Evolutionary conservation across 2,797 vertebrate species (phyloP), one percentile per base, ranked within the genome.

Genomic region (Alauda arvensis): DNA sequence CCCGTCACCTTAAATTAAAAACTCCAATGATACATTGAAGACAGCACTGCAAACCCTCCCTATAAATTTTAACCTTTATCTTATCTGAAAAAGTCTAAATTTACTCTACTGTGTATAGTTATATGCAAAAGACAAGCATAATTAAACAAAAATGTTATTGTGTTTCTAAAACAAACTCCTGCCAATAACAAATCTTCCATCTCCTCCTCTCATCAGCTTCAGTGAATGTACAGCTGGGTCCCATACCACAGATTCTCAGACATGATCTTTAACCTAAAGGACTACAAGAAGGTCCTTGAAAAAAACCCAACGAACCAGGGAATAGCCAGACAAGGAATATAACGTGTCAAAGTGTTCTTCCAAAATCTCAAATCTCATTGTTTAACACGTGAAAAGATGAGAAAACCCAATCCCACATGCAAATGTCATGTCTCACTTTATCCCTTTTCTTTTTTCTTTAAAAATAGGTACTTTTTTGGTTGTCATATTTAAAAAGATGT

Each of bases 41-140:
- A 74, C 74, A 69, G 24, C 28, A 37, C 11, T 87, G 80, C n/a
- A 60, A 94, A 65, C 39, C 56, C 61, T 91, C 51, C 40, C 67
- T 72, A n/a, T 39, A 66, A 66, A 89, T 93, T 93, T 86, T 91
- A 91, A 94, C 85, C 78, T 93, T 81, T 72, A 40, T 80, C 87
- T 92, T 59, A 28, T 76, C 55, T 39, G 57, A 66, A 90, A 90
- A 94, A 91, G 80, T 62, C 39, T 51, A 53, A 72, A 91, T 84
- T 77, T 89, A 66, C 55, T 82, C 66, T 77, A 37, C n/a, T 67
- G 46, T 75, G 45, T 45, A 81, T 10, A 83, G 52, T n/a, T 91
- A 55, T 31, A 84, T 88, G 63, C 51, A 87, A 75, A 92, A 71
- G 61, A 65, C 42, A 61, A 92, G 34, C n/a, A 43, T 34, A 85